Evolutionary conservation across 2,113 vertebrate genomes (phyloP).

Genomic region (Merops nubicus): DNA sequence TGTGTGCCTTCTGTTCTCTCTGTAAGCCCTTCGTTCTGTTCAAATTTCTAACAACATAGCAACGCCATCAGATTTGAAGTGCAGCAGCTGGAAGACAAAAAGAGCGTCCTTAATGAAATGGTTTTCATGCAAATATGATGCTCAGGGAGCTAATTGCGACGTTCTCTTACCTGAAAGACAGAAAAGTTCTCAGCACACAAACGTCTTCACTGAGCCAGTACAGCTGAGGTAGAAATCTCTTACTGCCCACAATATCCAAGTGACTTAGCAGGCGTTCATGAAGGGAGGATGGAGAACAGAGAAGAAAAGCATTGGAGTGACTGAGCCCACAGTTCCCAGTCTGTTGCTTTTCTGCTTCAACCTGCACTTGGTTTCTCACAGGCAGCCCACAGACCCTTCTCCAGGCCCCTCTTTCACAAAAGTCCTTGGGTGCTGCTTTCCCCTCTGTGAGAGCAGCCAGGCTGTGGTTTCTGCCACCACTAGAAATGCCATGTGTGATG

Average conservation of each 20-base stretch:
- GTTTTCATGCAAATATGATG: slow-evolving; percentile 76
- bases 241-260: background rate
- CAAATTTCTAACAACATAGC: slow-evolving; percentile 51
- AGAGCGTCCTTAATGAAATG: slow-evolving; percentile 74
- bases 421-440: background rate
- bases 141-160: slow-evolving; percentile 78
- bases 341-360: background rate
- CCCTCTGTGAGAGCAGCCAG: background rate
- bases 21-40: background rate
- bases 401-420: background rate
- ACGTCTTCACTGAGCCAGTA: slow-evolving; percentile 68
- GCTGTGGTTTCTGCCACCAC: background rate
- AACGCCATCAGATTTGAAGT: slow-evolving; percentile 83
- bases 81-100: slow-evolving; percentile 81
- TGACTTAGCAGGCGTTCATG: background rate
- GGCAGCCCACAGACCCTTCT: background rate
- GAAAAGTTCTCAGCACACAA: slow-evolving; percentile 73
- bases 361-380: background rate
- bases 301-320: background rate
- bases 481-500: background rate
- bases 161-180: slow-evolving; percentile 75
- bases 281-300: background rate
- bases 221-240: background rate
- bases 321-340: background rate
- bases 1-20: slow-evolving; percentile 12